Conservation (phyloP, 2,113 vertebrate genomes). For the Pontoporia blainvillei region DNA sequence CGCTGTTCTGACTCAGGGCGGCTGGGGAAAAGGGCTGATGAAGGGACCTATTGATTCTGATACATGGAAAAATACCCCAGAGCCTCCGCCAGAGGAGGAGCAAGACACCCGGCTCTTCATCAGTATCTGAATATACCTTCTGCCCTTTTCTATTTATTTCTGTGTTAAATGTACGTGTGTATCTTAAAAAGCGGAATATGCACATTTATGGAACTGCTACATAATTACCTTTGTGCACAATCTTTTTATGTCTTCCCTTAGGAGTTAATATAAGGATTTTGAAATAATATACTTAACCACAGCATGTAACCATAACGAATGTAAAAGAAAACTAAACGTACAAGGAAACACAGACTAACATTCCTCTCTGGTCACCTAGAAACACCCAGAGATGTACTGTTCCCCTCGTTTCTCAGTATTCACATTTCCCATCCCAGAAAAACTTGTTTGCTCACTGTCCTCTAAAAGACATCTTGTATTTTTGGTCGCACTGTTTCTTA, state of each 20-base stretch:
- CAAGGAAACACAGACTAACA: not conserved
- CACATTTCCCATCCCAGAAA: not conserved
- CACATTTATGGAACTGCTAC: not conserved
- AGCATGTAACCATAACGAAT: not conserved
- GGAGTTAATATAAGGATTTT: not conserved
- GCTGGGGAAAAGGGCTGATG: not conserved
- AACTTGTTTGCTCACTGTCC: not conserved
- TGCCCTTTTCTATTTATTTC: not conserved
- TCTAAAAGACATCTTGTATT: not conserved
- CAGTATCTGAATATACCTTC: not conserved
- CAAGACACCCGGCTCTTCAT: not conserved
- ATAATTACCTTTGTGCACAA: not conserved
- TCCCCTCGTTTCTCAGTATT: not conserved
- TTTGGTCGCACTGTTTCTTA: not conserved
- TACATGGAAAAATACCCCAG: slow-evolving; percentile 25
- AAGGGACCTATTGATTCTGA: slow-evolving; percentile 43
- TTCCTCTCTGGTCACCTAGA: not conserved
- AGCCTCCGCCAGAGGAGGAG: not conserved
- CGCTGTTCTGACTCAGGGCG: not conserved
- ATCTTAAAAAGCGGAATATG: not conserved
- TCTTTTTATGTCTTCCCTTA: not conserved
- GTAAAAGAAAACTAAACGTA: not conserved
- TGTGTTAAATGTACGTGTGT: not conserved
- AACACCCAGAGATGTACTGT: not conserved
- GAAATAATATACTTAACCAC: not conserved